Conservation (phyloP, 2,797 vertebrate species). For the Falco naumanni region DNA sequence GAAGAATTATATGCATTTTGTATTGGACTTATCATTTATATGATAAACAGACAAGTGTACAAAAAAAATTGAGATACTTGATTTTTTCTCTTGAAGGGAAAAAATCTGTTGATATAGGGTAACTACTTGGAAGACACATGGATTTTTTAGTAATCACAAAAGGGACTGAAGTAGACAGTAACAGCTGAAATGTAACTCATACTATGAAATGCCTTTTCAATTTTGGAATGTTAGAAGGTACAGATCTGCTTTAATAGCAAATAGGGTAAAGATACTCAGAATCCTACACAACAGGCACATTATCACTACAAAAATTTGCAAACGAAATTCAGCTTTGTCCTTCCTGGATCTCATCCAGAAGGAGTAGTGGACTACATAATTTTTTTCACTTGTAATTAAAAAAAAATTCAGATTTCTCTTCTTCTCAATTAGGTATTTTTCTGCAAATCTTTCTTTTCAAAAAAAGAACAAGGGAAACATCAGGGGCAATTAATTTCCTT, state of each 20-base stretch:
- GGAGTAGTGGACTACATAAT: not conserved
- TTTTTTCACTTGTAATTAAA: not conserved
- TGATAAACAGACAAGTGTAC: not conserved
- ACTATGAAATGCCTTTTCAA: not conserved
- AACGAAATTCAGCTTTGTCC: not conserved
- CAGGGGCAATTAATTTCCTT: not conserved
- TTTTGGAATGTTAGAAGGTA: not conserved
- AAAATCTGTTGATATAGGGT: not conserved
- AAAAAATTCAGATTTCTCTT: not conserved
- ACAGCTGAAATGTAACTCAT: not conserved
- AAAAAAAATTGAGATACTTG: not conserved
- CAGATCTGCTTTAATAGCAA: not conserved
- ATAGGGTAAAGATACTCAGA: not conserved
- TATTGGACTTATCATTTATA: not conserved
- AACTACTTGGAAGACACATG: not conserved
- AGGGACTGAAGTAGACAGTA: not conserved
- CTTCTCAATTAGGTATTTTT: not conserved
- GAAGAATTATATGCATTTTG: conserved; percentile 8
- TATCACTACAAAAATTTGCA: not conserved
- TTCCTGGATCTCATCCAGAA: not conserved
- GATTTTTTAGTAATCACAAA: not conserved
- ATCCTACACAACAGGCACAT: not conserved
- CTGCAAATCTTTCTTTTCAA: not conserved
- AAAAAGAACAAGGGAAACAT: not conserved
- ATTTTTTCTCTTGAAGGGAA: not conserved